Conservation (phyloP, 2,113 vertebrate species). For the Tor tambroides region DNA sequence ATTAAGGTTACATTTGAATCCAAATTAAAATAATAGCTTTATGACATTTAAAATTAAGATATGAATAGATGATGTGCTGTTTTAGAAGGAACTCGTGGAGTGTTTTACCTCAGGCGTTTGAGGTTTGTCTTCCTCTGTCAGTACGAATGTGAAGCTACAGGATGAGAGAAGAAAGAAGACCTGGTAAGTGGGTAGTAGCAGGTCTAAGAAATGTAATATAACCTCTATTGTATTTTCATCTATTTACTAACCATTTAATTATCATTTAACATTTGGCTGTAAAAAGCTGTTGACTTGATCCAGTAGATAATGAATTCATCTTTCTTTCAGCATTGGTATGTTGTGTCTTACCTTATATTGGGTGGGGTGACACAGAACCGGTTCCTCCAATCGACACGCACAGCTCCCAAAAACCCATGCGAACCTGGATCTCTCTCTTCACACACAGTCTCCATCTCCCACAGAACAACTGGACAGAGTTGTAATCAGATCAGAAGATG, state of each 20-base stretch:
- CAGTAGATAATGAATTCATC: neutral
- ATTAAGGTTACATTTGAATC: neutral
- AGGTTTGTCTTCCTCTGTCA: conserved; percentile 3
- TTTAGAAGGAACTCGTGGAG: neutral
- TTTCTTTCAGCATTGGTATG: neutral
- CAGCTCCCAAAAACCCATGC: neutral
- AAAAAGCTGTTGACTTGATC: neutral
- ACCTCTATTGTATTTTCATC: no score
- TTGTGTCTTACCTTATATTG: neutral
- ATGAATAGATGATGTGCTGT: neutral
- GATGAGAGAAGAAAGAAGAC: neutral
- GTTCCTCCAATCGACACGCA: neutral
- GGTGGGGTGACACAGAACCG: neutral
- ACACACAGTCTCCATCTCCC: neutral
- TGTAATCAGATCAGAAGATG: neutral
- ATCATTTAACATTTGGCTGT: no score
- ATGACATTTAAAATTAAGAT: conserved; percentile 22
- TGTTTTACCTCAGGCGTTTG: conserved; percentile 1
- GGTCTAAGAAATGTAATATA: neutral
- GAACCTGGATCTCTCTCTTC: neutral
- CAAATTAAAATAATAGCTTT: conserved; percentile 17
- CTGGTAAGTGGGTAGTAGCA: neutral
- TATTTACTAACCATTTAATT: no score
- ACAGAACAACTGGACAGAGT: neutral
- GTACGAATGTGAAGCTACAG: conserved; percentile 37